A percentile compares a stretch with the other conserved stretches of the same genome.
Evolutionary conservation across 2,888 invertebrate genomes (phyloP).

Genomic region (Bruchidius siliquastri): DNA sequence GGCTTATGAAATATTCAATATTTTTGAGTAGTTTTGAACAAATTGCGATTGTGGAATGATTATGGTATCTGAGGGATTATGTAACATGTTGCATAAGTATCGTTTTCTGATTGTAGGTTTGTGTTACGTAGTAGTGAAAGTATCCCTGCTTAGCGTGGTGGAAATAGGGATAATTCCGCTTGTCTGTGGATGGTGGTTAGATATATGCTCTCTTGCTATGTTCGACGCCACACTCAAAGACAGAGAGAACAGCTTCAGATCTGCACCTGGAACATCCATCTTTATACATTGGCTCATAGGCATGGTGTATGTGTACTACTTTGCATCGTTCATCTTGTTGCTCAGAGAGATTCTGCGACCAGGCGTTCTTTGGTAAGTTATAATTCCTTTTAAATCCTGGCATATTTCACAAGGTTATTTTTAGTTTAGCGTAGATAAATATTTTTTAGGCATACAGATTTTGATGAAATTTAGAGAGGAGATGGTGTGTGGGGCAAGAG

Average conservation of each 20-base stretch:
- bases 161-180: slow-evolving; percentile 96
- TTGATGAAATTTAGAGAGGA: too few relatives aligned
- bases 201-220: slow-evolving; percentile 91
- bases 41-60: too few relatives aligned
- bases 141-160: slow-evolving; percentile 89
- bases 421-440: too few relatives aligned
- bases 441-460: too few relatives aligned
- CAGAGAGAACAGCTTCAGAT: slow-evolving; percentile 79
- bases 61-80: too few relatives aligned
- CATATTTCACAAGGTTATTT: too few relatives aligned
- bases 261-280: slow-evolving; percentile 93
- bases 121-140: slow-evolving; percentile 86
- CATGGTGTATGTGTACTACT: slow-evolving; percentile 99
- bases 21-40: too few relatives aligned
- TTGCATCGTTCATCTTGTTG: slow-evolving; percentile 92
- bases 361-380: slow-evolving; percentile 79
- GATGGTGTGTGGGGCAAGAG: too few relatives aligned
- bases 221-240: slow-evolving; percentile 86
- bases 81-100: neutral
- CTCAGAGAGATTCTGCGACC: slow-evolving; percentile 92
- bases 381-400: too few relatives aligned
- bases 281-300: slow-evolving; percentile 99
- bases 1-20: too few relatives aligned
- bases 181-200: slow-evolving; percentile 99
- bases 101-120: slow-evolving; percentile 43